A percentile compares a stretch with the other conserved stretches of the same genome.
Evolutionary conservation across 2,888 invertebrate species (phyloP).

Genomic region (Atrina japonica): DNA sequence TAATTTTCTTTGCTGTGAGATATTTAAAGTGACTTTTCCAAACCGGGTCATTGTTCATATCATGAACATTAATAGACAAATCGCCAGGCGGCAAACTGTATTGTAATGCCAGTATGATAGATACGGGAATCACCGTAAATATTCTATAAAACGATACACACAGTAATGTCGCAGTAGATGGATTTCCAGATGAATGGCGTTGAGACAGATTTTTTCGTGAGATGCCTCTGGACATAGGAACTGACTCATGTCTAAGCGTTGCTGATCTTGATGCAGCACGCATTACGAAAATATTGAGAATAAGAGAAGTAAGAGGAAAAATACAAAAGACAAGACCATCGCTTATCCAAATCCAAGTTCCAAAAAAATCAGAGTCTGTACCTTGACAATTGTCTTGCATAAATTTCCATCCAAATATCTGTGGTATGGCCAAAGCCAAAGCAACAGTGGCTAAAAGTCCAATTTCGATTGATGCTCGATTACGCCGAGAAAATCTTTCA

Average conservation of each 20-base stretch:
- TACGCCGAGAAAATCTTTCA: conserved; percentile 70
- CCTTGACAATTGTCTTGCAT: conserved; percentile 44
- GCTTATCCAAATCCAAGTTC: conserved; percentile 67
- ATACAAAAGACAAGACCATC: conserved; percentile 68
- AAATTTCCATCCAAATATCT: conserved; percentile 76
- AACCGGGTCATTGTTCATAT: conserved; percentile 62
- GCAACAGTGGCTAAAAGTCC: conserved; percentile 60
- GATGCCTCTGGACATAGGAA: conserved; percentile 13
- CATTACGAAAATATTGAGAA: conserved; percentile 70
- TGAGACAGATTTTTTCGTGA: conserved; percentile 1
- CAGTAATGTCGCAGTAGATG: conserved; percentile 71
- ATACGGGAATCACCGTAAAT: conserved; percentile 72
- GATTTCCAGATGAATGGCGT: conserved; percentile 32
- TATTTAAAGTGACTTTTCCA: conserved; percentile 73
- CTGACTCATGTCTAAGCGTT: conserved; percentile 21
- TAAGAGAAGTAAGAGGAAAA: conserved; percentile 64
- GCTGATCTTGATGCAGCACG: conserved; percentile 37
- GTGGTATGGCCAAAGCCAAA: conserved; percentile 66
- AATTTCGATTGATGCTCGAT: conserved; percentile 71
- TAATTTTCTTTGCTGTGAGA: conserved; percentile 66
- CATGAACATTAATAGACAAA: conserved; percentile 53
- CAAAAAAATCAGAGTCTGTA: conserved; percentile 53
- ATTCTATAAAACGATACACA: conserved; percentile 75
- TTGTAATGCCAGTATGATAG: conserved; percentile 67
- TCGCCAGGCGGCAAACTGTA: conserved; percentile 61